Evolutionary conservation across 2,113 vertebrate species (phyloP).

Genomic region (Ia io): DNA sequence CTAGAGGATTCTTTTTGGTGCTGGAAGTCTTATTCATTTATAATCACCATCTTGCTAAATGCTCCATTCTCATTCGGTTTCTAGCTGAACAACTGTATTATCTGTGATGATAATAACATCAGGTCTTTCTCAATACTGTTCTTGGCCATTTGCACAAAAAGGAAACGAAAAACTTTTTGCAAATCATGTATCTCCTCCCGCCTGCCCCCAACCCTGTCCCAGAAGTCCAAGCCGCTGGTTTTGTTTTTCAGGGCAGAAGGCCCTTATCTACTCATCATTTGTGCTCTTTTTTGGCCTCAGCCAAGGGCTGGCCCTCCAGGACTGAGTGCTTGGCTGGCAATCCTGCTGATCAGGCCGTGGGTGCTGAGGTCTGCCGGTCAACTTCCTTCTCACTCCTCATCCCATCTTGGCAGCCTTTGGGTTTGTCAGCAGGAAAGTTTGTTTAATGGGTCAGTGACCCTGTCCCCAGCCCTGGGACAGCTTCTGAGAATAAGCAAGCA

Average conservation of each 20-base stretch:
- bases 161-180: neutral
- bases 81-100: neutral
- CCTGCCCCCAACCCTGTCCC: neutral
- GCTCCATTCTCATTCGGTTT: neutral
- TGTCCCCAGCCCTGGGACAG: neutral
- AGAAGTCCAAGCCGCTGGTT: neutral
- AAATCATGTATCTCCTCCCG: neutral
- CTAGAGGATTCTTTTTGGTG: neutral
- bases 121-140: neutral
- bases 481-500: neutral
- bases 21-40: neutral
- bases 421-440: neutral
- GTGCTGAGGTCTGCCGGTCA: neutral
- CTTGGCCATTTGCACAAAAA: neutral
- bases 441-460: neutral
- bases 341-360: neutral
- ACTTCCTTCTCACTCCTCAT: neutral
- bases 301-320: neutral
- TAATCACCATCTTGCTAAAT: neutral
- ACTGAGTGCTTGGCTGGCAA: neutral
- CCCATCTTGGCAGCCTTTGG: neutral
- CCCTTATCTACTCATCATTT: neutral
- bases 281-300: neutral
- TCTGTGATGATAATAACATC: neutral
- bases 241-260: neutral